These are phyloP conservation scores for Pristionchus arcanus DNA, from an alignment of 2,888 invertebrate genomes.

Conservation along the genomic window DNA sequence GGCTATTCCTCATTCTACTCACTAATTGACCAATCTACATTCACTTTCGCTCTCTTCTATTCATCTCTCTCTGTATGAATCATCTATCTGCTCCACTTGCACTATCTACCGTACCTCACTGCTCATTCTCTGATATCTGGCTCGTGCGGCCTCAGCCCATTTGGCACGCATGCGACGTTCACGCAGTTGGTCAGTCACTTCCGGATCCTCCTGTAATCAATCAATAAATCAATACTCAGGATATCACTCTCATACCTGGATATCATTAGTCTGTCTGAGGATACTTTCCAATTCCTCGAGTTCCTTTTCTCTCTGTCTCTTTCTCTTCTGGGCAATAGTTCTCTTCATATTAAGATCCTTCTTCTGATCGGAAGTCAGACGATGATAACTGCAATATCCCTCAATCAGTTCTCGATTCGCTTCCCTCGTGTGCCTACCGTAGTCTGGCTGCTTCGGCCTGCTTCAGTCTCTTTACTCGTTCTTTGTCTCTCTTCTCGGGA, in stretches of 20 bases:
- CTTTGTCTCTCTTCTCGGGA: constrained; percentile 72
- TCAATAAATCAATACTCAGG: constrained; percentile 1
- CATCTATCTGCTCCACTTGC: neutral
- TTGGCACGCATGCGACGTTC: constrained; percentile 78
- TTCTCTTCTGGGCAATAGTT: constrained; percentile 78
- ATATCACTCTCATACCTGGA: constrained; percentile 59
- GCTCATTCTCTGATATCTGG: constrained; percentile 73
- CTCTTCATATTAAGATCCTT: constrained; percentile 77
- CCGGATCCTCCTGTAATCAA: constrained; percentile 73
- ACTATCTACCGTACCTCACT: constrained; percentile 60
- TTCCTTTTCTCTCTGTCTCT: constrained; percentile 77
- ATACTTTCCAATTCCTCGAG: constrained; percentile 77
- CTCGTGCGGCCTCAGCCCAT: constrained; percentile 78
- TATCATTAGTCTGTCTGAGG: constrained; percentile 75
- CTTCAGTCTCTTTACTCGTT: constrained; percentile 73
- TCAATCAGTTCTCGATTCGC: neutral
- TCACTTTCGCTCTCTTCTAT: neutral
- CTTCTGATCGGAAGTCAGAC: constrained; percentile 75
- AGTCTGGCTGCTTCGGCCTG: constrained; percentile 78
- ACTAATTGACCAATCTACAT: neutral
- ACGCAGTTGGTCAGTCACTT: constrained; percentile 76
- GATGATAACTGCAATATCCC: constrained; percentile 70
- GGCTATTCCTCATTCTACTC: neutral
- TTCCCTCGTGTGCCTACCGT: constrained; percentile 57
- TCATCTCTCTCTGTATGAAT: neutral